These are phyloP conservation scores for Drosophila triauraria DNA, from an alignment of 1,140 invertebrate genomes.

Conservation along the genomic window DNA sequence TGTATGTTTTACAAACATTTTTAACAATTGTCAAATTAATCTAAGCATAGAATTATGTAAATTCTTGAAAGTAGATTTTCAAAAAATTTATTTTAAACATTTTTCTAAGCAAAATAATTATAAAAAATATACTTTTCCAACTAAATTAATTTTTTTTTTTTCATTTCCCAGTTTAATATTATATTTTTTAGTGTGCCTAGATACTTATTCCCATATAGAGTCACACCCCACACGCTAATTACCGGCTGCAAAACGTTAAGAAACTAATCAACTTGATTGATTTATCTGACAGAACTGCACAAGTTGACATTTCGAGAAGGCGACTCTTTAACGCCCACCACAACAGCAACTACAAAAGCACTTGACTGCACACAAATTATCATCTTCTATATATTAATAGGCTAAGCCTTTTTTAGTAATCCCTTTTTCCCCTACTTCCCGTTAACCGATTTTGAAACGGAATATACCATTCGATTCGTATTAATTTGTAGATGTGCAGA, in stretches of 20 bases:
- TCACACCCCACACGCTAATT: constrained; percentile 68
- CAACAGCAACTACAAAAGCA: constrained; percentile 57
- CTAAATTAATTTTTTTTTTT: not conserved
- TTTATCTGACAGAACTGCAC: constrained; percentile 81
- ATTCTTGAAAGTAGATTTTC: too few relatives aligned
- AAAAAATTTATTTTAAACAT: not conserved
- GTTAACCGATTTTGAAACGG: too few relatives aligned
- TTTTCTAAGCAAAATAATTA: not conserved
- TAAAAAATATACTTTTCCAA: not conserved
- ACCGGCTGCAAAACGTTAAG: constrained; percentile 58
- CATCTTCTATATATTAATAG: too few relatives aligned
- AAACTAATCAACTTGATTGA: constrained; percentile 84
- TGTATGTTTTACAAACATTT: not conserved
- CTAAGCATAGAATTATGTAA: not conserved
- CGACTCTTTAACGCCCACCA: constrained; percentile 66
- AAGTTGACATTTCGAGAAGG: constrained; percentile 77
- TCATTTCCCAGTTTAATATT: not conserved
- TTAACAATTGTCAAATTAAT: not conserved
- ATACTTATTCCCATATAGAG: constrained; percentile 23
- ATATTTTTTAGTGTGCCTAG: constrained; percentile 8
- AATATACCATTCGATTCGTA: too few relatives aligned
- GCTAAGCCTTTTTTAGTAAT: too few relatives aligned
- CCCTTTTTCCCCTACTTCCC: too few relatives aligned
- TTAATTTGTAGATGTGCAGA: too few relatives aligned
- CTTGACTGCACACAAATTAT: constrained; percentile 80